phyloP scores from a whole-genome alignment of 2,888 invertebrate genomes.

The Drosophila birchii region DNA sequence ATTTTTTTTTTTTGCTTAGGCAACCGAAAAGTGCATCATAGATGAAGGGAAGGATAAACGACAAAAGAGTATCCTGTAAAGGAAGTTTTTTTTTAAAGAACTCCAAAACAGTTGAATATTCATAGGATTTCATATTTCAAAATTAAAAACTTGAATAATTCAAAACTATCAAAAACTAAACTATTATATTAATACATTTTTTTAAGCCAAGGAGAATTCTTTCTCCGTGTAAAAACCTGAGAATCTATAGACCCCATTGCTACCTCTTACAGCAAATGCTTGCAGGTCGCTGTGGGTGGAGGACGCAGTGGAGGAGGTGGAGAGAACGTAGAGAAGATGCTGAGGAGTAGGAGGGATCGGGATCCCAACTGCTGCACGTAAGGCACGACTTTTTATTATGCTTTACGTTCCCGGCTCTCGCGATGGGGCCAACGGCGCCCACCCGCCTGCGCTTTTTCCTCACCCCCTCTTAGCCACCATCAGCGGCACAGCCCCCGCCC shows the following conservation, averaged over 20 bases:
- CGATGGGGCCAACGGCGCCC: constrained; percentile 73
- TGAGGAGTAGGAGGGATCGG: constrained; percentile 5
- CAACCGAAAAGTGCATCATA: constrained; percentile 35
- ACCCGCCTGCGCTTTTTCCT: constrained; percentile 76
- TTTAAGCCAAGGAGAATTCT: no score
- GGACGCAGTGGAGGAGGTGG: background rate
- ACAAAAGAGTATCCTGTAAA: background rate
- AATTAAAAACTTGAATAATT: background rate
- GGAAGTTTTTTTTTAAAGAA: no score
- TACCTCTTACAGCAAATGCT: constrained; percentile 11
- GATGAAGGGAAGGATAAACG: background rate
- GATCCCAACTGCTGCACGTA: constrained; percentile 69
- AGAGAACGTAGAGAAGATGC: background rate
- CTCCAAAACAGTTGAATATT: background rate
- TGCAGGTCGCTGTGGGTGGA: constrained; percentile 33
- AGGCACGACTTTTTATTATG: constrained; percentile 79
- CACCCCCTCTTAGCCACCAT: background rate
- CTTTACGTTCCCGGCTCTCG: constrained; percentile 69
- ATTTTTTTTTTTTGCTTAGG: constrained; percentile 46
- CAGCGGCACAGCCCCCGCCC: background rate
- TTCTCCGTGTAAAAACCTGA: no score
- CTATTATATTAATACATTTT: background rate
- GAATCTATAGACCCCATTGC: background rate
- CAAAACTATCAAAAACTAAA: background rate
- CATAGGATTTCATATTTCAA: background rate